Base-by-base conservation (phyloP, 2,797 vertebrate genomes). In the Syndactyla subalaris region DNA sequence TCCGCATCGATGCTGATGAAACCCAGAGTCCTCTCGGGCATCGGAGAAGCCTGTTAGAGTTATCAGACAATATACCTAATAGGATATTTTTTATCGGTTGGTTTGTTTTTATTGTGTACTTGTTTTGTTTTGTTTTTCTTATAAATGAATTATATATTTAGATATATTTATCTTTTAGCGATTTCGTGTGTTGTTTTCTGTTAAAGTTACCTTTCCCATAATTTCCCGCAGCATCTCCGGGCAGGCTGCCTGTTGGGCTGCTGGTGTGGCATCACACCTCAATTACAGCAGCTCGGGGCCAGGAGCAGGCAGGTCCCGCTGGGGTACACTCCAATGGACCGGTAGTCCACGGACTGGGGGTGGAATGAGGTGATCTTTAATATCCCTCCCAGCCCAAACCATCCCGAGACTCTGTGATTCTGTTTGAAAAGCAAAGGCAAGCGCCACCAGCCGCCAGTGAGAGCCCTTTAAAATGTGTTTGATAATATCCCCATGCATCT, bases 401-500 rank as follows among this genome's bases (percentile, higher is more conserved):
- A 5, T 7, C 9, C 59, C 4, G 30, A 36, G n/a, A 36, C 43
- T 22, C 65, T 19, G 14, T 10, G 21, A 23, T 43, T 46, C 43
- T 14, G 2, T 22, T 18, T 10, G 83, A 43, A 86, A 72, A 73
- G 17, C 3, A 6, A 62, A 57, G 30, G 18, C 24, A 20, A 55
- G 18, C 61, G 57, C 18, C 38, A 17, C 45, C 38, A 30, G 63
- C 32, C 5, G 1, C 6, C 21, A 7, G 61, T 6, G 36, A 36
- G 30, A 48, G 41, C 48, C 38, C 20, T 70, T 68, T 45, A 34
- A 7, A 38, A 12, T 0, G 1, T 12, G 1, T 16, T 48, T 12
- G 12, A 2, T 6, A 23, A 29, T 4, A 32, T 2, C 14, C 1
- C 6, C 14, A 12, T 0, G 15, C 5, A 0, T 20, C 66, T 18